Conservation (phyloP, 2,888 invertebrate species). For the Meiosimyza platycephala region DNA sequence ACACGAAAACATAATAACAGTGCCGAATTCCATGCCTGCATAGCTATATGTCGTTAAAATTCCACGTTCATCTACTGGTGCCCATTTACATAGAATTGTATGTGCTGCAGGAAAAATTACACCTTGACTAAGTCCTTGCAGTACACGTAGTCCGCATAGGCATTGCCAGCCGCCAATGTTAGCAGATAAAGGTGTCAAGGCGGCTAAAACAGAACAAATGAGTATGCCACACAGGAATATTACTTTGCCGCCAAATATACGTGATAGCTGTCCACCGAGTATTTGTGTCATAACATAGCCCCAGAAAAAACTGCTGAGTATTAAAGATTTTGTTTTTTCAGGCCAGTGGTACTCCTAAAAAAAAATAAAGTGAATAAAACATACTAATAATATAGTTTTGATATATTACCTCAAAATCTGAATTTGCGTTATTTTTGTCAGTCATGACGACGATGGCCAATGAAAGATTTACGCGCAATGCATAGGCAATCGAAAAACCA, state of each 20-base stretch:
- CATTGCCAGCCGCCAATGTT: slow-evolving; percentile 71
- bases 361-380: slow-evolving; percentile 33
- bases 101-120: slow-evolving; percentile 65
- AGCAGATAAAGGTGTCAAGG: slow-evolving; percentile 75
- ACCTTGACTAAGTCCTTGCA: slow-evolving; percentile 74
- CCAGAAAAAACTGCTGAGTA: slow-evolving; percentile 76
- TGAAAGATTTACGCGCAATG: slow-evolving; percentile 75
- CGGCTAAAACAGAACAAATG: slow-evolving; percentile 72
- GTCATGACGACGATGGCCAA: slow-evolving; percentile 83
- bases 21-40: slow-evolving; percentile 79
- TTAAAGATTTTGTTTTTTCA: slow-evolving; percentile 68
- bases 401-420: slow-evolving; percentile 54
- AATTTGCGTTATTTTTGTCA: slow-evolving; percentile 63
- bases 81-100: slow-evolving; percentile 73
- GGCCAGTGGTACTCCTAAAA: slow-evolving; percentile 73
- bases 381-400: neutral
- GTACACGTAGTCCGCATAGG: slow-evolving; percentile 70
- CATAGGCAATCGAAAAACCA: slow-evolving; percentile 72
- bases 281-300: slow-evolving; percentile 72
- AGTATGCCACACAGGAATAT: slow-evolving; percentile 69
- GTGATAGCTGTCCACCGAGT: slow-evolving; percentile 74
- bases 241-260: slow-evolving; percentile 74
- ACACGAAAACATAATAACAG: slow-evolving; percentile 75
- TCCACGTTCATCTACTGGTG: slow-evolving; percentile 74
- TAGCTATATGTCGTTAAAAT: slow-evolving; percentile 73